Percentiles rank a stretch among this genome's conserved stretches.
Conservation (phyloP, 2,113 vertebrate species). For the Eolophus roseicapilla region DNA sequence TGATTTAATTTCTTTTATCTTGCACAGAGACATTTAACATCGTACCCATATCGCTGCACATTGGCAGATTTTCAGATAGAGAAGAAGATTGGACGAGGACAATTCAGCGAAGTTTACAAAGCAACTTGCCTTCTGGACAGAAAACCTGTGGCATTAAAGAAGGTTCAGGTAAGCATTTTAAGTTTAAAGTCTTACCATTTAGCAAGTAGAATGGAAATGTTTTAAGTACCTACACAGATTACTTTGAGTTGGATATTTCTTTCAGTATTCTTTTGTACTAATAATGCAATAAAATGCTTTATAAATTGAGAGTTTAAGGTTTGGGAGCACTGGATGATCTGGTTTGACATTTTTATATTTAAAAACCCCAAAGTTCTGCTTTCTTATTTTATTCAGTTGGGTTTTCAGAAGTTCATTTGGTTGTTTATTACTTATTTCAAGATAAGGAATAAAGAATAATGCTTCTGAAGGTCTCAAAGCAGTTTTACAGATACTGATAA, state of each 20-base stretch:
- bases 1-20: background rate
- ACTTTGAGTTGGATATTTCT: too few relatives aligned
- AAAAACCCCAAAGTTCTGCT: background rate
- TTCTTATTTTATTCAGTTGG: background rate
- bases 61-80: conserved; percentile 83
- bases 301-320: background rate
- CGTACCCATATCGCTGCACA: conserved; percentile 76
- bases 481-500: too few relatives aligned
- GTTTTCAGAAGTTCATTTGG: background rate
- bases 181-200: background rate
- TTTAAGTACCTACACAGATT: background rate
- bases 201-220: background rate
- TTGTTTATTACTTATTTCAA: background rate
- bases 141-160: conserved; percentile 82
- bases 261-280: background rate
- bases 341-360: background rate
- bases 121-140: conserved; percentile 82
- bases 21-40: conserved; percentile 67
- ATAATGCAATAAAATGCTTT: background rate
- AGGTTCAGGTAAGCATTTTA: conserved; percentile 76
- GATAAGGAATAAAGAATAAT: background rate
- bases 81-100: conserved; percentile 84
- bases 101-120: conserved; percentile 85
- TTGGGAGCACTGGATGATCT: background rate
- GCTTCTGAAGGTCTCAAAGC: background rate